These are phyloP conservation scores for Sarcophaga caerulescens DNA, from an alignment of 2,888 invertebrate genomes.

Conservation along the genomic window DNA sequence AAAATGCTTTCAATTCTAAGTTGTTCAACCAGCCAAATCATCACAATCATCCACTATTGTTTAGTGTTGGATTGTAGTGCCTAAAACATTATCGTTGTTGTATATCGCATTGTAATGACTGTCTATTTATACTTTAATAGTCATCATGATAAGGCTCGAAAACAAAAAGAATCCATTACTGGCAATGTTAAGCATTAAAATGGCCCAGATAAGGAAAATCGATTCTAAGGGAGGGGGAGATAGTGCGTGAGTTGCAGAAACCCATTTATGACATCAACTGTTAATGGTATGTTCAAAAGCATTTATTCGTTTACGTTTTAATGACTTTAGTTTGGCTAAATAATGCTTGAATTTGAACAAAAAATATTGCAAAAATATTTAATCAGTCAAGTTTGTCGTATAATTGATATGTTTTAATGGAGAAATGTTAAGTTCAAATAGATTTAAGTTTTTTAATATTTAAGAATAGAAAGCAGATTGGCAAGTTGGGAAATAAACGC, in stretches of 20 bases:
- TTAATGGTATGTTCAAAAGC: neutral
- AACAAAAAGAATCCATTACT: neutral
- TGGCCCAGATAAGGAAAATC: neutral
- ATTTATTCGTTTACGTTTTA: neutral
- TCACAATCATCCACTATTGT: too few relatives aligned
- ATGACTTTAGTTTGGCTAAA: neutral
- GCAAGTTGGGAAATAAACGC: too few relatives aligned
- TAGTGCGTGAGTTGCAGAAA: neutral
- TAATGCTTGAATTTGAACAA: neutral
- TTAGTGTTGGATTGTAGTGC: neutral
- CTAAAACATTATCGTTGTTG: neutral
- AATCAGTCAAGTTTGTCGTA: too few relatives aligned
- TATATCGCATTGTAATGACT: neutral
- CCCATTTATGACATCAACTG: neutral
- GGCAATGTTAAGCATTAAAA: constrained; percentile 2
- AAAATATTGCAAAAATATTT: too few relatives aligned
- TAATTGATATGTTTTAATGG: too few relatives aligned
- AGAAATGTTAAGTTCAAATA: too few relatives aligned
- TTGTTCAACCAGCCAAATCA: too few relatives aligned
- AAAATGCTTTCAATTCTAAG: too few relatives aligned
- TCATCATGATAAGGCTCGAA: neutral
- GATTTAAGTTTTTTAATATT: too few relatives aligned
- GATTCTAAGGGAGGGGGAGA: neutral
- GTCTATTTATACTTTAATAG: neutral
- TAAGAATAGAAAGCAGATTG: too few relatives aligned